Evolutionary conservation across 1,140 invertebrate species (phyloP).

Genomic region (Drosophila pruinosa): DNA sequence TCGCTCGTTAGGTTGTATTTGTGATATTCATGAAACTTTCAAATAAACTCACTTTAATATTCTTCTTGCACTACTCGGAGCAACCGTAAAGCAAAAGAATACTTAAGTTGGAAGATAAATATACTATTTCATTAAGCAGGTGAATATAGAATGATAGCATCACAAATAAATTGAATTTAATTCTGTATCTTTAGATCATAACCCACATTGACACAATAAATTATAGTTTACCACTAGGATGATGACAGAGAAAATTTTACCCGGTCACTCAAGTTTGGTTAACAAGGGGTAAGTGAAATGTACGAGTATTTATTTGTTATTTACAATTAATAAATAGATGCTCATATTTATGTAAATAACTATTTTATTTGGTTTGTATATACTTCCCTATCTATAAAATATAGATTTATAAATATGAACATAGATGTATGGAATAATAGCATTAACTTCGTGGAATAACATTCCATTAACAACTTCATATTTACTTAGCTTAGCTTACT

Average conservation of each 20-base stretch:
- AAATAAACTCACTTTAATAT: slow-evolving; percentile 24
- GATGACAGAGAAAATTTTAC: slow-evolving; percentile 86
- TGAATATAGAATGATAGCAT: neutral
- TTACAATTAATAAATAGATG: neutral
- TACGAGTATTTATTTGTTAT: slow-evolving; percentile 15
- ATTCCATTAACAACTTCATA: no score
- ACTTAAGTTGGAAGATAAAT: slow-evolving; percentile 12
- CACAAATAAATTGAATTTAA: slow-evolving; percentile 9
- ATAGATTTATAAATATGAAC: no score
- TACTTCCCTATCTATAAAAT: no score
- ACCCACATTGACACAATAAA: slow-evolving; percentile 22
- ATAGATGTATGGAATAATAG: no score
- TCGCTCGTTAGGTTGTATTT: slow-evolving; percentile 52
- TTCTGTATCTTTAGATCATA: slow-evolving; percentile 31
- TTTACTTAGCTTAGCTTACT: no score
- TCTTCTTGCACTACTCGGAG: slow-evolving; percentile 15
- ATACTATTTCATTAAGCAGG: slow-evolving; percentile 12
- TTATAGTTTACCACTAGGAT: slow-evolving; percentile 63
- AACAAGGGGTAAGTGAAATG: slow-evolving; percentile 84
- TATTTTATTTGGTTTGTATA: neutral
- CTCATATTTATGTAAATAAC: neutral
- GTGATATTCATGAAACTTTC: slow-evolving; percentile 41
- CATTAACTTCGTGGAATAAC: no score
- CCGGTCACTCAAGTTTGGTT: slow-evolving; percentile 85
- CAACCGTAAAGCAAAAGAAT: slow-evolving; percentile 11